These are phyloP conservation scores for Austrofundulus limnaeus DNA, from an alignment of 2,113 vertebrate genomes.

Conservation along the genomic window DNA sequence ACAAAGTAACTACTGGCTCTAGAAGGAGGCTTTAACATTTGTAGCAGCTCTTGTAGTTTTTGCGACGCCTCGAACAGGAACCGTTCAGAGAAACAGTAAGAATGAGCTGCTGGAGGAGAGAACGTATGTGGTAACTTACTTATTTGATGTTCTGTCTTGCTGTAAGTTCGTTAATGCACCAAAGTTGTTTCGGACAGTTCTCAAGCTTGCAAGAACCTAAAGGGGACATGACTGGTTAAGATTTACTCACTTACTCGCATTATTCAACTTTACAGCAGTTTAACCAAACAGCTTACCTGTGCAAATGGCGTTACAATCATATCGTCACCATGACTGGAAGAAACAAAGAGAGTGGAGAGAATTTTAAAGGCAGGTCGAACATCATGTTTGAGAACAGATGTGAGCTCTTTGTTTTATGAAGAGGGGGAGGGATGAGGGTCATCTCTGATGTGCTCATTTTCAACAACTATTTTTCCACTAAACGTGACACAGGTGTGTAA, in stretches of 20 bases:
- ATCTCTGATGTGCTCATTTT: constrained; percentile 23
- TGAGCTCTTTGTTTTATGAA: constrained; percentile 12
- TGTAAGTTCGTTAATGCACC: constrained; percentile 97
- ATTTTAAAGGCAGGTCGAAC: constrained; percentile 10
- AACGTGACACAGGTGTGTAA: constrained; percentile 5
- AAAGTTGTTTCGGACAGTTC: constrained; percentile 98
- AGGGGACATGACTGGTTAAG: constrained; percentile 5
- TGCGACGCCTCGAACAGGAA: too few species aligned
- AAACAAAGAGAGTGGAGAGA: constrained; percentile 39
- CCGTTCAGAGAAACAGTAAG: not conserved
- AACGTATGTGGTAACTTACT: constrained; percentile 81
- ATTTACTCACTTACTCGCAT: not conserved
- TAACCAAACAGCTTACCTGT: constrained; percentile 86
- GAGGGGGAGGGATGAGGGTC: not conserved
- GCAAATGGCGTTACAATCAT: constrained; percentile 99
- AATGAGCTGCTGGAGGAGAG: not conserved
- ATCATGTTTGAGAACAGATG: constrained; percentile 6
- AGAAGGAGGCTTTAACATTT: not conserved
- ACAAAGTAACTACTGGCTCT: not conserved
- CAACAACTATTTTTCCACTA: constrained; percentile 27
- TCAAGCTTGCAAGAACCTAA: constrained; percentile 96
- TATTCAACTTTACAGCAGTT: not conserved
- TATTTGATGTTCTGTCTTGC: constrained; percentile 92
- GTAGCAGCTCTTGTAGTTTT: not conserved
- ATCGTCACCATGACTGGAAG: constrained; percentile 96